phyloP scores from a whole-genome alignment of 2,113 vertebrate species.

The Pagrus major region DNA sequence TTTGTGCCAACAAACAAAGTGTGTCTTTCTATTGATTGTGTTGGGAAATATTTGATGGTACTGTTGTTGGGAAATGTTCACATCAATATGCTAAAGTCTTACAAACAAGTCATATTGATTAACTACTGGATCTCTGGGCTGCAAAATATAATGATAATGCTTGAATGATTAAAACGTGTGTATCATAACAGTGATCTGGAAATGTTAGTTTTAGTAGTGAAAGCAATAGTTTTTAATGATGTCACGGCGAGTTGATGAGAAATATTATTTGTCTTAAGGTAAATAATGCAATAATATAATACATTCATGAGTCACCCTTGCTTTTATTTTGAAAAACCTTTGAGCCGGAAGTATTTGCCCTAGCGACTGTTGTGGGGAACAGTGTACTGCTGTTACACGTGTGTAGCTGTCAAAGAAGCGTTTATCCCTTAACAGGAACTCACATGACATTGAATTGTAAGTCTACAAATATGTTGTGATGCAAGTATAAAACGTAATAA shows the following conservation, averaged over 20 bases:
- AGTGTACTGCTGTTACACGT: not conserved
- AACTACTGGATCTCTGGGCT: not conserved
- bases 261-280: too few relatives aligned
- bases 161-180: not conserved
- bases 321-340: slow-evolving; percentile 60
- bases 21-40: not conserved
- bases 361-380: rapidly evolving
- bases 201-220: not conserved
- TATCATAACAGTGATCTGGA: not conserved
- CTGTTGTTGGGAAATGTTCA: not conserved
- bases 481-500: not conserved
- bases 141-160: not conserved
- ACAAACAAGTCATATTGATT: not conserved
- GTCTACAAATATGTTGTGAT: not conserved
- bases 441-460: not conserved
- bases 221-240: not conserved
- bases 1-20: not conserved
- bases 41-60: not conserved
- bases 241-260: not conserved
- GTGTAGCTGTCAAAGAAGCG: slow-evolving; percentile 19
- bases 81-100: not conserved
- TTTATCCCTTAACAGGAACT: not conserved
- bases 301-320: too few relatives aligned
- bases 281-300: too few relatives aligned
- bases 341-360: slow-evolving; percentile 53